Evolutionary conservation across 2,113 vertebrate genomes (phyloP), one percentile per base, ranked within the genome.

Genomic region (Myotis davidii): DNA sequence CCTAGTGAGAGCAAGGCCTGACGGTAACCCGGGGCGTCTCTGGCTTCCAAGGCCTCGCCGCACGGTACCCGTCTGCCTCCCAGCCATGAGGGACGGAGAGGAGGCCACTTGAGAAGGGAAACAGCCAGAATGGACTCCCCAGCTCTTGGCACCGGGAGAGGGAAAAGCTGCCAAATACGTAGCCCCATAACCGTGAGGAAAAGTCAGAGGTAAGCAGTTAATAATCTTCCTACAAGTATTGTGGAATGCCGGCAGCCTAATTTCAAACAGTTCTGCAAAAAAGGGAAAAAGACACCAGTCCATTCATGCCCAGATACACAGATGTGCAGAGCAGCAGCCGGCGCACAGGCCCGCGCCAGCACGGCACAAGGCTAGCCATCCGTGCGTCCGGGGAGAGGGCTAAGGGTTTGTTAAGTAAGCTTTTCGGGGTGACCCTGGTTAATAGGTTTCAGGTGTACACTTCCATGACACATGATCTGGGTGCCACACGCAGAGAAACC

Each of bases 331-430:
- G 9, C 25, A 8, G 17, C 64, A 12, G 34, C 11, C 27, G 18
- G 29, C 0, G 14, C 0, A 9, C 10, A 12, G 3, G 70, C 21
- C 23, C 1, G 0, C 3, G 34, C 13, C 82, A 5, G 39, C 9
- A 29, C 0, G 3, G n/a, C 29, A 27, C 20, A 72, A 67, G 5
- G 5, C 1, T 21, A 29, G 39, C 21, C 21, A 34, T 11, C 10
- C 1, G 5, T 9, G 50, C 21, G 11, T 34, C 50, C 7, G n/a
- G 59, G 9, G 23, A 77, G 48, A 81, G 76, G 42, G 4, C 0
- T 5, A 6, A 69, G 18, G 37, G 23, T 27, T 61, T 64, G 32
- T 13, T 14, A 64, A 64, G 12, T 13, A 29, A 29, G 12, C 14
- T 13, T 11, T 29, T 6, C 5, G 5, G 29, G 61, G 27, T 32